Evolutionary conservation across 2,888 invertebrate species (phyloP).

Genomic region (Lochmaea crataegi): DNA sequence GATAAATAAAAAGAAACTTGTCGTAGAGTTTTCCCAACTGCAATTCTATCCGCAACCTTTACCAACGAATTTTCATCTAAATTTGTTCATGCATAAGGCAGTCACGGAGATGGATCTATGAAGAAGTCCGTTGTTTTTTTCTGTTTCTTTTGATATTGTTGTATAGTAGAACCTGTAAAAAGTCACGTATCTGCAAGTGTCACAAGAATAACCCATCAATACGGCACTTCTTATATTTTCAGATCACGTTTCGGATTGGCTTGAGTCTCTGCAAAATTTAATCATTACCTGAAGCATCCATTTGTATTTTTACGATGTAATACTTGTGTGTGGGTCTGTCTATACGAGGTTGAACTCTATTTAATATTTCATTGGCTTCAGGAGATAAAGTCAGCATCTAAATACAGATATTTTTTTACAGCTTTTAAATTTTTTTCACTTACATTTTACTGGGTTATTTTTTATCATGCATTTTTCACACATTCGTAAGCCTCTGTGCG

Average conservation of each 20-base stretch:
- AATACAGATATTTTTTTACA: too few relatives aligned
- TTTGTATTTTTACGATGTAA: constrained; percentile 37
- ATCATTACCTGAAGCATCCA: constrained; percentile 40
- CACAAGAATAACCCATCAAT: constrained; percentile 42
- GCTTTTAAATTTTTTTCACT: too few relatives aligned
- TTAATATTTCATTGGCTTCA: too few relatives aligned
- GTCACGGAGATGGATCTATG: constrained; percentile 32
- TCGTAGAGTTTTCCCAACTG: background rate
- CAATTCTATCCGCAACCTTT: constrained; percentile 1
- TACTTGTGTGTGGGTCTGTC: constrained; percentile 20
- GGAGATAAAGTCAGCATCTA: too few relatives aligned
- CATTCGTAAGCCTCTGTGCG: too few relatives aligned
- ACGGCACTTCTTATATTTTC: constrained; percentile 29
- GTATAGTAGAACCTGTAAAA: constrained; percentile 30
- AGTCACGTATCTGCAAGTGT: constrained; percentile 40
- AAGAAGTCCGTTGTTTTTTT: constrained; percentile 32
- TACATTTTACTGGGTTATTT: too few relatives aligned
- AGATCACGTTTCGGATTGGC: constrained; percentile 41
- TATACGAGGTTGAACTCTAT: constrained; percentile 6
- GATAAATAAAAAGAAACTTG: background rate
- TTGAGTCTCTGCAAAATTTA: constrained; percentile 40
- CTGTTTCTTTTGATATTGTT: constrained; percentile 39
- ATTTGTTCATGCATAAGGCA: constrained; percentile 26
- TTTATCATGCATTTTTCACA: too few relatives aligned
- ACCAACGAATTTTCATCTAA: constrained; percentile 22